Percentiles rank a stretch among this genome's conserved stretches.
Evolutionary conservation across 2,113 vertebrate species (phyloP).

Genomic region (Aegithalos caudatus): DNA sequence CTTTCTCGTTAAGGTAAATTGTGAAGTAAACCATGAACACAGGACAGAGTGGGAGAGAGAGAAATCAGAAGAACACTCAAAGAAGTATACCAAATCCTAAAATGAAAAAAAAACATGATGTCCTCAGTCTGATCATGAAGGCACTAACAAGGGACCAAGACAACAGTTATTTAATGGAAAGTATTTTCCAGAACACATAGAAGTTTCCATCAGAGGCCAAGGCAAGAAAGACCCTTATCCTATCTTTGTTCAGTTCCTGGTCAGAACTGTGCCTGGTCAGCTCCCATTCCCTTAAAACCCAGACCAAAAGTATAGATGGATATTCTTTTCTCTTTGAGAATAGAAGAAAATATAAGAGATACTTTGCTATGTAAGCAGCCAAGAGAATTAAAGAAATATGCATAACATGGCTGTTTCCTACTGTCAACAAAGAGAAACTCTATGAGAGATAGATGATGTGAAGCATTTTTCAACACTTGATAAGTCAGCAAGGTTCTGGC

Average conservation of each 20-base stretch:
- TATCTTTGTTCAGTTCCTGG: not conserved
- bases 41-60: not conserved
- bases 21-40: not conserved
- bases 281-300: not conserved
- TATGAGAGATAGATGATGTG: not conserved
- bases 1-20: not conserved
- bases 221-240: not conserved
- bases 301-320: not conserved
- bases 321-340: not conserved
- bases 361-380: not conserved
- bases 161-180: not conserved
- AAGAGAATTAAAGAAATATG: conserved; percentile 48
- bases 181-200: not conserved
- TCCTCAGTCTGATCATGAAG: not conserved
- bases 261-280: not conserved
- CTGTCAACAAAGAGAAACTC: conserved; percentile 24
- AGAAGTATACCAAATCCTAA: not conserved
- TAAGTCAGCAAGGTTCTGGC: conserved; percentile 48
- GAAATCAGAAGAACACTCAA: not conserved
- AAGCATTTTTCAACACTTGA: conserved; percentile 40
- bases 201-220: not conserved
- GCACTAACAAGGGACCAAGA: not conserved
- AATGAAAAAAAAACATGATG: accelerated
- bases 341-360: not conserved
- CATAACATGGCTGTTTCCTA: conserved; percentile 44